Percentiles rank a stretch among this genome's conserved stretches.
Conservation (phyloP, 2,888 invertebrate species). For the Pseudoips prasinana region DNA sequence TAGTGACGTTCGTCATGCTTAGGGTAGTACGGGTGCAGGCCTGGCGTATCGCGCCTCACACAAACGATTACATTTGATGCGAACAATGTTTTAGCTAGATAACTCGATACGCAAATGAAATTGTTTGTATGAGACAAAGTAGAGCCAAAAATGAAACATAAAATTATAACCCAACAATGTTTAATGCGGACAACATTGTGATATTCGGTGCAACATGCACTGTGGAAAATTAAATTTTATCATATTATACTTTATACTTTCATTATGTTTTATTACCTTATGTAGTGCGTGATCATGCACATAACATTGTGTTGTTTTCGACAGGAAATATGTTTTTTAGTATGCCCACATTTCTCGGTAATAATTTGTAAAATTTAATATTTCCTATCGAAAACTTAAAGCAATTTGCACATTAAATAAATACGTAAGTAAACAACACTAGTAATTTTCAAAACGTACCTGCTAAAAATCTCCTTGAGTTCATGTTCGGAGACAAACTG, state of each 20-base stretch:
- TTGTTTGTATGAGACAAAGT: slow-evolving; percentile 55
- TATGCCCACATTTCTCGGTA: slow-evolving; percentile 1
- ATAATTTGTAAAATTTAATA: slow-evolving; percentile 11
- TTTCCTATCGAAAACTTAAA: slow-evolving; percentile 43
- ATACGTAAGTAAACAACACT: not conserved
- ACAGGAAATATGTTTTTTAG: slow-evolving; percentile 43
- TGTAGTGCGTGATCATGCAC: slow-evolving; percentile 58
- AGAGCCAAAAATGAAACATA: slow-evolving; percentile 50
- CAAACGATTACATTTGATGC: slow-evolving; percentile 41
- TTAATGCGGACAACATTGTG: slow-evolving; percentile 62
- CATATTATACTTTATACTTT: slow-evolving; percentile 36
- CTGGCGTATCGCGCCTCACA: slow-evolving; percentile 47
- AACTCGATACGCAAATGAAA: slow-evolving; percentile 12
- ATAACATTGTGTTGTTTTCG: slow-evolving; percentile 47
- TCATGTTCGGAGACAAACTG: slow-evolving; percentile 99
- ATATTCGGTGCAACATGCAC: slow-evolving; percentile 76
- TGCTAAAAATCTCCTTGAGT: slow-evolving; percentile 98
- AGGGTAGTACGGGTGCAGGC: slow-evolving; percentile 79
- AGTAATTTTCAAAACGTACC: slow-evolving; percentile 78
- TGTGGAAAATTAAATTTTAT: slow-evolving; percentile 51
- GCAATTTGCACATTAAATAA: slow-evolving; percentile 28
- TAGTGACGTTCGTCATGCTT: slow-evolving; percentile 64
- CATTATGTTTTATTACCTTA: slow-evolving; percentile 25
- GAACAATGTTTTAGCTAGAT: not conserved
- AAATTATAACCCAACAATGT: slow-evolving; percentile 53